Base-by-base conservation (phyloP, 2,888 invertebrate genomes). In the Crocallis elinguaria region DNA sequence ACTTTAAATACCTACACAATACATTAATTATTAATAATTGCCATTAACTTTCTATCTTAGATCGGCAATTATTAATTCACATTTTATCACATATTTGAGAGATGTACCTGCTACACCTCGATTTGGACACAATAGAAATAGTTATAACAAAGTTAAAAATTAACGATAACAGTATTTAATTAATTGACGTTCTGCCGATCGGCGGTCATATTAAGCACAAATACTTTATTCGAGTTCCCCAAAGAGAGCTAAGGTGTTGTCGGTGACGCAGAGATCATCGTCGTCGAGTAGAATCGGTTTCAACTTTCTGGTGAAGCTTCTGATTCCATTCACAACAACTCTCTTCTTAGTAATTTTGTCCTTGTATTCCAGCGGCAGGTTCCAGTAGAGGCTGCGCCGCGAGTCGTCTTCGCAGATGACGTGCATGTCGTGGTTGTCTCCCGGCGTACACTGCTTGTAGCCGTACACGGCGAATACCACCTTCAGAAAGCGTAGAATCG, bases 351-450 rank as follows among this genome's bases (percentile, higher is more conserved):
- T 23, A 1, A 48, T 32, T 11, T 39, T 48, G 6, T 5, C 13
- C 12, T 16, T 39, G 13, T 33, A 1, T 9, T 33, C 12, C n/a
- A 8, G 12, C 8, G 48, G 48, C 2, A 48, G 16, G 7, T 9
- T 8, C 3, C 27, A 32, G 23, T 33, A 48, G 0, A 48, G 16
- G 0, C 32, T 17, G n/a, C 19, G 23, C 1, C 25, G 21, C 16
- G 11, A 17, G 39, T 48, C 32, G 17, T 48, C 48, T 5, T 48
- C 48, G 23, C 33, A 39, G 0, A 48, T 39, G n/a, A 25, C 39
- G 17, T 48, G 48, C 5, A 48, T 23, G 9, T 48, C 48, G 16
- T 48, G 48, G 8, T n/a, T 33, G 9, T 39, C 39, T 8, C 17
- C 21, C 16, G 7, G 19, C 6, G 16, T 1, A n/a, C n/a, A n/a